Conservation (phyloP, 1,140 invertebrate genomes). For the Temnothorax curvispinosus region DNA sequence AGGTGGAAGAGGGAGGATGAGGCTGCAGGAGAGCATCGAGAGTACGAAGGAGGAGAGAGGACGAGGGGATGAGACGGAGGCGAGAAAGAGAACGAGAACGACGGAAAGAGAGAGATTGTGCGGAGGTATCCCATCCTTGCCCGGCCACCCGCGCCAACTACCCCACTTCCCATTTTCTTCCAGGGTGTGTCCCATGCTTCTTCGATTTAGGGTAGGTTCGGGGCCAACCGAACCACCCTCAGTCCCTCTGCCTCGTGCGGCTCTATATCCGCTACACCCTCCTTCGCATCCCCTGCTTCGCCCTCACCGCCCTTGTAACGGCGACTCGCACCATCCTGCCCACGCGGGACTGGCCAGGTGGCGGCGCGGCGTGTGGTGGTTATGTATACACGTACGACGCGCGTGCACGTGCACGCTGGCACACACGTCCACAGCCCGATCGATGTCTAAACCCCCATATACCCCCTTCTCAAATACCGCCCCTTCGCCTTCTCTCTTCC, state of each 20-base stretch:
- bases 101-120: slow-evolving; percentile 10
- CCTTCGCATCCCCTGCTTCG: slow-evolving; percentile 24
- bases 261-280: slow-evolving; percentile 29
- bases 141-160: slow-evolving; percentile 57
- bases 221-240: slow-evolving; percentile 64
- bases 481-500: slow-evolving; percentile 60
- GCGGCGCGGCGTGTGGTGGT: slow-evolving; percentile 50
- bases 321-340: slow-evolving; percentile 63
- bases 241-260: slow-evolving; percentile 25
- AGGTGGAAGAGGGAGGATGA: slow-evolving; percentile 50
- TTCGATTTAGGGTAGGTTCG: slow-evolving; percentile 85
- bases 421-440: slow-evolving; percentile 75
- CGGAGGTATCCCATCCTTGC: slow-evolving; percentile 58
- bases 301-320: slow-evolving; percentile 46
- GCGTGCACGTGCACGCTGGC: slow-evolving; percentile 56
- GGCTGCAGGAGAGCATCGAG: slow-evolving; percentile 57
- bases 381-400: slow-evolving; percentile 33
- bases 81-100: slow-evolving; percentile 28
- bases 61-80: slow-evolving; percentile 9
- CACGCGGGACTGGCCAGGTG: slow-evolving; percentile 69
- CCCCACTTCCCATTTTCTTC: slow-evolving; percentile 78
- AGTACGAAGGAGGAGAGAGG: slow-evolving; percentile 41
- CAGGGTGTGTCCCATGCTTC: slow-evolving; percentile 83
- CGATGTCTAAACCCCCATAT: slow-evolving; percentile 78
- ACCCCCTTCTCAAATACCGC: slow-evolving; percentile 41